Base-by-base conservation (phyloP, 2,888 invertebrate genomes). In the Volucella inanis region DNA sequence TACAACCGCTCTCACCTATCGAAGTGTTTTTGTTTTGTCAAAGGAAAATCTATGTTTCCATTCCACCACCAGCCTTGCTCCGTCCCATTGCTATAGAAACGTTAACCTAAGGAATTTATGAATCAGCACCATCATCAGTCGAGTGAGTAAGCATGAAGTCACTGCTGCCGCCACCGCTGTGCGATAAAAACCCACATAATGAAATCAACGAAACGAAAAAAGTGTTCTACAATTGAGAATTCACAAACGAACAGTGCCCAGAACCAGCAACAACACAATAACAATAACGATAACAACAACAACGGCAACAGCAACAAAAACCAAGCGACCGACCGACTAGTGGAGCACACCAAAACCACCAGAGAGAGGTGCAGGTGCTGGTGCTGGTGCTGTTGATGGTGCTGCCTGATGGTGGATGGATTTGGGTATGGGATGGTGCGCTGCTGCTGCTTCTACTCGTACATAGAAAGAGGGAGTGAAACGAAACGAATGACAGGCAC, bases 401-500 rank as follows among this genome's bases (percentile, higher is more conserved):
- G 81, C 61, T 78, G 70, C 61, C 57, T 15, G 50, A 22, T 49
- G 39, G 22, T 68, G 45, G 68, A 76, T 43, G 47, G 31, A 31
- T 31, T 31, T 31, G 31, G 31, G 31, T 31, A 31, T 31, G 31
- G 31, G 31, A 31, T 31, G 31, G 31, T 31, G 31, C 31, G 6
- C 31, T 31, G 31, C 31, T 6, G 31, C 31, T 31, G 31, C 31
- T 31, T 31, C 31, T 31, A 31, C 31, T 31, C 31, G 31, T 31
- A 74, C 68, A 81, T 59, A 75, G 45, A 68, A 67, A 84, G 47
- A 45, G 76, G 74, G 67, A 79, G 87, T 81, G 85, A 87, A 87
- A 87, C 82, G 84, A 80, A 87, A 87, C 82, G 84, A 80, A 87
- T 87, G 85, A 78, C 72, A 79, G 71, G 80, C 79, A 75, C 75